Base-by-base conservation (phyloP, 2,888 invertebrate genomes). In the Drosophila vallismaia region DNA sequence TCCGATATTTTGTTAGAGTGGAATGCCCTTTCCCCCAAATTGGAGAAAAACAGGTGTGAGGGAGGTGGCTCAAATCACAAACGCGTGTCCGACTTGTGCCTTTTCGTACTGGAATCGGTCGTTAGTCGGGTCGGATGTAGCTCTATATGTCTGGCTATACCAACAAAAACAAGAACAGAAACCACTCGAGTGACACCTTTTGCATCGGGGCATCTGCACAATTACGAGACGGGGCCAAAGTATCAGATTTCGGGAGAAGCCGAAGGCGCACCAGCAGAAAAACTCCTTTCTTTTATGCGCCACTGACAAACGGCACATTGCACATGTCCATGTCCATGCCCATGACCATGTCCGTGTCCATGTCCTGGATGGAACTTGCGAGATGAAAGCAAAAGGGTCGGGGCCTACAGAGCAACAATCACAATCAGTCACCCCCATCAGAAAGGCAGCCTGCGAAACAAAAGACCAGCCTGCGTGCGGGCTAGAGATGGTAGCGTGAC, bases 251-350 rank as follows among this genome's bases (percentile, higher is more conserved):
- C 84, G 74, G 69, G 76, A 70, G 86, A 82, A 87, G 80, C 73
- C 19, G 83, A 82, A 87, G 80, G 75, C 60, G 63, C 79, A 62
- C 71, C 77, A 70, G 45, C 77, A 73, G 48, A 64, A 63, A 58
- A 84, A 84, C 84, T 84, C 84, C 84, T 84, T 84, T 84, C 88
- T 86, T 87, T 84, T 79, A 85, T 82, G 86, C 88, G 86, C 86
- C 86, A 86, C 86, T 85, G 86, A 87, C 85, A 84, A 85, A 85
- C 88, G 86, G 88, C 74, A 84, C 86, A 88, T 86, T 84, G 88
- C 84, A 84, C 86, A 84, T 84, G 84, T 84, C 88, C 86, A 56
- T 63, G 62, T 62, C 50, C 55, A 14, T 14, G 57, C 29, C 51
- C 40, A 3, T 45, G 33, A 12, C 53, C 53, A 9, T 44, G 42